Conservation (phyloP, 2,797 vertebrate genomes). For the Allobates femoralis region DNA sequence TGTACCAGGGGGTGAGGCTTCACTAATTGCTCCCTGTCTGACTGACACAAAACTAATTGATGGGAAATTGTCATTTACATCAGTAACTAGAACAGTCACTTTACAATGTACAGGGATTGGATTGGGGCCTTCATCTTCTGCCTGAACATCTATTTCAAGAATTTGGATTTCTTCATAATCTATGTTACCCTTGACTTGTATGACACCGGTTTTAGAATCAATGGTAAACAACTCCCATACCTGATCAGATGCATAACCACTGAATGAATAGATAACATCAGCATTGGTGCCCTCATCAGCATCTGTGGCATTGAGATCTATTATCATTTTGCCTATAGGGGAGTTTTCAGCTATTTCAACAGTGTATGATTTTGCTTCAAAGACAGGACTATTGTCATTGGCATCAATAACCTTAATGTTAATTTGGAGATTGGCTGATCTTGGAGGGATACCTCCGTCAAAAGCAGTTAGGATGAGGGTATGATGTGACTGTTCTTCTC, state of each 20-base stretch:
- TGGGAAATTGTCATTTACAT: slow-evolving; percentile 97
- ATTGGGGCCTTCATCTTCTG: slow-evolving; percentile 95
- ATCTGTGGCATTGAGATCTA: slow-evolving; percentile 96
- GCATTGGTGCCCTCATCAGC: slow-evolving; percentile 95
- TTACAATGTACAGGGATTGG: slow-evolving; percentile 98
- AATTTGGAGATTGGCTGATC: slow-evolving; percentile 93
- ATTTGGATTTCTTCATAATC: slow-evolving; percentile 96
- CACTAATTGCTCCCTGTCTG: slow-evolving; percentile 95
- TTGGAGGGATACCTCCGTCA: slow-evolving; percentile 93
- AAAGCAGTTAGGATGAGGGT: slow-evolving; percentile 92
- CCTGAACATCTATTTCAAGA: slow-evolving; percentile 96
- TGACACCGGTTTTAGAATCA: slow-evolving; percentile 92
- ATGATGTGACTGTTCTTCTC: slow-evolving; percentile 96
- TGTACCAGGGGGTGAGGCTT: slow-evolving; percentile 92
- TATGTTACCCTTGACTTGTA: slow-evolving; percentile 95
- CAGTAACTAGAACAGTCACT: slow-evolving; percentile 93
- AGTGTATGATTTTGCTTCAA: slow-evolving; percentile 92
- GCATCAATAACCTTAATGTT: slow-evolving; percentile 98
- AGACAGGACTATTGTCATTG: slow-evolving; percentile 97
- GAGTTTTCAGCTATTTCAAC: slow-evolving; percentile 96
- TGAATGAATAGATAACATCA: slow-evolving; percentile 95
- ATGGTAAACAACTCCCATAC: slow-evolving; percentile 96
- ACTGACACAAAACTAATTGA: slow-evolving; percentile 96
- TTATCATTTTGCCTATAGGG: slow-evolving; percentile 88
- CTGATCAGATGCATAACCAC: slow-evolving; percentile 91